Evolutionary conservation across 2,113 vertebrate species (phyloP).

Genomic region (Anseranas semipalmata): DNA sequence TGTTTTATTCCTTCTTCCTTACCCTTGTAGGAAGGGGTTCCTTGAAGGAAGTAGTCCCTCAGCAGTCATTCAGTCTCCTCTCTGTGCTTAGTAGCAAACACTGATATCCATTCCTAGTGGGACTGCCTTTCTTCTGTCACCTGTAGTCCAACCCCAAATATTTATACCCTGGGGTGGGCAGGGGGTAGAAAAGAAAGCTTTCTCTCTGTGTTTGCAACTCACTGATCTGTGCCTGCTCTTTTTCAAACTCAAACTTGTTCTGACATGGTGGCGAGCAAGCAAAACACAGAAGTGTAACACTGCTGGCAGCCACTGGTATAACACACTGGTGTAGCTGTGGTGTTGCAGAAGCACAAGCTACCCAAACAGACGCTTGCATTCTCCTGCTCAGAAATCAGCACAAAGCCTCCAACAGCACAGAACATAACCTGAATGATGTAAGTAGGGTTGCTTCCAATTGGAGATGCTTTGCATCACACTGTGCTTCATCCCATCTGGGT

Average conservation of each 20-base stretch:
- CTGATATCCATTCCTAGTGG: rapidly evolving
- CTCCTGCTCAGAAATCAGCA: neutral
- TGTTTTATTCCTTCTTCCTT: neutral
- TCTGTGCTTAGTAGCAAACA: neutral
- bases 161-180: neutral
- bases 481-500: neutral
- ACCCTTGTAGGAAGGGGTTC: no score
- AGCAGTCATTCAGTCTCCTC: neutral
- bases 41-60: no score
- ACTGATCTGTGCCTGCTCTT: neutral
- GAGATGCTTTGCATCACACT: neutral
- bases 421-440: neutral
- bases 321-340: rapidly evolving
- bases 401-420: neutral
- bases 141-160: neutral
- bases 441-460: neutral
- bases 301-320: neutral
- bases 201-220: neutral
- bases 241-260: neutral
- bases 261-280: rapidly evolving
- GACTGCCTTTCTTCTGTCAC: neutral
- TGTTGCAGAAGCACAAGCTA: neutral
- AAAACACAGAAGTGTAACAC: rapidly evolving
- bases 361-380: no score
- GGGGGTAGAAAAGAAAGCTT: neutral